These are phyloP conservation scores for Ephialtes manifestator DNA, from an alignment of 2,888 invertebrate species.

Conservation along the genomic window DNA sequence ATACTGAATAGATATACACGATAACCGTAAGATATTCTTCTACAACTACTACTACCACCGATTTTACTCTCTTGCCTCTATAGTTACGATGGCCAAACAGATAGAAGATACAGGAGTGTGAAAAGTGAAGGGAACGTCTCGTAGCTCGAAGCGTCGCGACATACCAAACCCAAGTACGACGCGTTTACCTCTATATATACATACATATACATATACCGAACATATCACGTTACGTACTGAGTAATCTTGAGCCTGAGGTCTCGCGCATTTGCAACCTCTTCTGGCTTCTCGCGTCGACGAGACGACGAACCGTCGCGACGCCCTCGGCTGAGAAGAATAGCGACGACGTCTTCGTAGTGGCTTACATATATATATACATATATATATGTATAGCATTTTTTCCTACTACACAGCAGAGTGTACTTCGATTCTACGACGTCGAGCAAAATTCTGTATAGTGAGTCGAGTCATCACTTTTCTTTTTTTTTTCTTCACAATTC, in stretches of 20 bases:
- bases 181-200: constrained; percentile 29
- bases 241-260: constrained; percentile 80
- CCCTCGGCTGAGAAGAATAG: neutral
- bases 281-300: constrained; percentile 34
- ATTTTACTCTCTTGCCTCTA: constrained; percentile 15
- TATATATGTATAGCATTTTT: neutral
- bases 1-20: constrained; percentile 8
- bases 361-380: too few species aligned
- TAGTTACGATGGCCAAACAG: constrained; percentile 49
- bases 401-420: neutral
- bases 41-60: neutral
- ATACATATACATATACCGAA: constrained; percentile 11
- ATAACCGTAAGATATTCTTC: constrained; percentile 6
- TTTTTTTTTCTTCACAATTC: neutral
- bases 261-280: constrained; percentile 77
- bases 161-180: constrained; percentile 39
- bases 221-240: constrained; percentile 76
- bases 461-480: constrained; percentile 38
- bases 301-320: constrained; percentile 5
- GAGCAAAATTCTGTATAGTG: neutral
- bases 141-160: constrained; percentile 28
- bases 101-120: constrained; percentile 34
- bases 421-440: neutral
- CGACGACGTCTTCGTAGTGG: constrained; percentile 1
- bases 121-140: constrained; percentile 49